Conservation (phyloP, 2,888 invertebrate genomes). For the Trachelus iudaicus region DNA sequence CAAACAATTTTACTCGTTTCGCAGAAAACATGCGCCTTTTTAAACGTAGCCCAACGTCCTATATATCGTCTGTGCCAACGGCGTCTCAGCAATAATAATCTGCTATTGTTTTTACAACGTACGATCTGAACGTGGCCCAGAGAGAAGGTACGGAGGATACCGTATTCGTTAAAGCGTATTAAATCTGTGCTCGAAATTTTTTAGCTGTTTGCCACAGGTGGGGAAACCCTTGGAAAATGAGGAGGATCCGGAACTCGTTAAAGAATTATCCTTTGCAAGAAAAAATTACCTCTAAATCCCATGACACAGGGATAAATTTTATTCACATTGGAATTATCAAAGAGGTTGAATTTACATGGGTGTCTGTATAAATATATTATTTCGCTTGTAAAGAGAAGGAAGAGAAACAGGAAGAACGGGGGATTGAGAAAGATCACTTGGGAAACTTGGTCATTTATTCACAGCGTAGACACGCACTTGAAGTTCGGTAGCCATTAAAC, state of each 20-base stretch:
- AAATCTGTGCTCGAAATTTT: not conserved
- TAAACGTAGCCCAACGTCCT: not conserved
- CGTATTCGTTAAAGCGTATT: not conserved
- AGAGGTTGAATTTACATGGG: not conserved
- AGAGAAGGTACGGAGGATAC: not conserved
- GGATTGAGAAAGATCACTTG: constrained; percentile 19
- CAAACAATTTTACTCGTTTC: not conserved
- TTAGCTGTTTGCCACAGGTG: not conserved
- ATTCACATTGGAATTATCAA: not conserved
- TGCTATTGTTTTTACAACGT: not conserved
- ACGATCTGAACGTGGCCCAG: not conserved
- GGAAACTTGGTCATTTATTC: constrained; percentile 14
- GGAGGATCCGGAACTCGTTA: not conserved
- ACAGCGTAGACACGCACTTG: constrained; percentile 26
- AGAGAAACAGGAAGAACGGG: not conserved
- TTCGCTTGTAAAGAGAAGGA: not conserved
- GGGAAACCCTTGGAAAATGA: not conserved
- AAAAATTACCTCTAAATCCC: not conserved
- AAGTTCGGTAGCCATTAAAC: constrained; percentile 36
- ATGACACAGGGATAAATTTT: not conserved
- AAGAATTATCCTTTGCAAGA: not conserved
- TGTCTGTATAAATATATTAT: not conserved
- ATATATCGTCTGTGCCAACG: not conserved
- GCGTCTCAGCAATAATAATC: not conserved
- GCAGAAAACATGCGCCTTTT: not conserved